Percentiles rank a stretch among this genome's conserved stretches.
These are phyloP conservation scores for Gymnosoma rotundatum DNA, from an alignment of 2,888 invertebrate species.

Conservation along the genomic window DNA sequence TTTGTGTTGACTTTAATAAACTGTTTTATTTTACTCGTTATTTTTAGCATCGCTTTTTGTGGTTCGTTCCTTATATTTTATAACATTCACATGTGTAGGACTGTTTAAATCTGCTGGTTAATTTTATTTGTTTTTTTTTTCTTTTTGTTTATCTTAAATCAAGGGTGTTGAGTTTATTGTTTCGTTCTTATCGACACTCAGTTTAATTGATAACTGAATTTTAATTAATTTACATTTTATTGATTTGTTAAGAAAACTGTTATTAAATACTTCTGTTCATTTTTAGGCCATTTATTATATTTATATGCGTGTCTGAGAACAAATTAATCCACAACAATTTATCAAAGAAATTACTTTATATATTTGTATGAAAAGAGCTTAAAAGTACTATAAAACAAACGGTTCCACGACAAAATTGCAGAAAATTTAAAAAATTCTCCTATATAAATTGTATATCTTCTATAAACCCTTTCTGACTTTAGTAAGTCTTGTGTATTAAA, in stretches of 20 bases:
- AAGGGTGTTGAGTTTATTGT: constrained; percentile 60
- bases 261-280: not conserved
- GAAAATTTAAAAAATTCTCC: no score
- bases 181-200: constrained; percentile 34
- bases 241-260: constrained; percentile 50
- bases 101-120: constrained; percentile 9
- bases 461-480: no score
- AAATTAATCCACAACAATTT: no score
- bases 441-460: no score
- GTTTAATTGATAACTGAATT: constrained; percentile 57
- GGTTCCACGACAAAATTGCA: no score
- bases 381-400: no score
- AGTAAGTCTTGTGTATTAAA: no score
- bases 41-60: constrained; percentile 26
- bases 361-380: no score
- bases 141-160: constrained; percentile 39
- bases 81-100: not conserved
- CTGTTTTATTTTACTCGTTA: constrained; percentile 35
- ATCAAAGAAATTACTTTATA: no score
- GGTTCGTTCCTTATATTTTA: constrained; percentile 16
- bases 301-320: no score
- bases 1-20: constrained; percentile 63
- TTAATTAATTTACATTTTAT: constrained; percentile 72
- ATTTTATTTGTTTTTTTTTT: not conserved
- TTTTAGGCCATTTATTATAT: not conserved